Base-by-base conservation (phyloP, 2,888 invertebrate species). In the Agrochola lota region DNA sequence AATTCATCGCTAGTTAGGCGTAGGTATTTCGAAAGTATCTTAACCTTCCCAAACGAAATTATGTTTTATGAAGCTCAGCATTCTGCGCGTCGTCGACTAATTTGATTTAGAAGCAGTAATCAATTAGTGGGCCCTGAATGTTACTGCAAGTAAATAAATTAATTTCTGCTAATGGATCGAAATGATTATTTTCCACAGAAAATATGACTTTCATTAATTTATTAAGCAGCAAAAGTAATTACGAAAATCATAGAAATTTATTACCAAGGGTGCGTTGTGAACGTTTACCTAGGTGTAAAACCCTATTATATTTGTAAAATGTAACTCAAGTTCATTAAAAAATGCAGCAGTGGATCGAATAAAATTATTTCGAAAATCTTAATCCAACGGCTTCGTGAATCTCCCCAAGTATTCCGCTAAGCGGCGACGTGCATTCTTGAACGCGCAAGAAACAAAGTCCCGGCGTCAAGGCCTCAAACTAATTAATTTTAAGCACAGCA, bases 91-190 rank as follows among this genome's bases (percentile, higher is more conserved):
- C 83, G 74, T 80, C 83, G 81, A 77, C 80, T 89, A 87, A 89
- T 88, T 86, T 90, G 88, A 92, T 91, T 91, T 89, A 91, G 89
- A 86, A 85, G 80, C 84, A 84, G 86, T 88, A 92, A 93, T 92
- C 91, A 91, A 92, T 92, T 92, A 90, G 85, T 80, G 78, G 74
- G 73, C 74, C 85, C 87, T 83, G 75, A 84, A 85, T 78, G 77
- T 77, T 72, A 75, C 80, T 82, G 76, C 80, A 83, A 75, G 67
- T 71, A 80, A 77, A 85, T 83, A 40, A 82, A 83, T 83, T 78
- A 80, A 81, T 81, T 73, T 81, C 68, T 75, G 71, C 81, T 86
- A 88, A 86, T 88, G 83, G 85, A 87, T 81, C 40, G 71, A 63
- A 75, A 73, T 75, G 62, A 70, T 74, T 64, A 77, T 77, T 78